Evolutionary conservation across 2,113 vertebrate species (phyloP), one percentile per base, ranked within the genome.

Genomic region (Dasyprocta punctata): DNA sequence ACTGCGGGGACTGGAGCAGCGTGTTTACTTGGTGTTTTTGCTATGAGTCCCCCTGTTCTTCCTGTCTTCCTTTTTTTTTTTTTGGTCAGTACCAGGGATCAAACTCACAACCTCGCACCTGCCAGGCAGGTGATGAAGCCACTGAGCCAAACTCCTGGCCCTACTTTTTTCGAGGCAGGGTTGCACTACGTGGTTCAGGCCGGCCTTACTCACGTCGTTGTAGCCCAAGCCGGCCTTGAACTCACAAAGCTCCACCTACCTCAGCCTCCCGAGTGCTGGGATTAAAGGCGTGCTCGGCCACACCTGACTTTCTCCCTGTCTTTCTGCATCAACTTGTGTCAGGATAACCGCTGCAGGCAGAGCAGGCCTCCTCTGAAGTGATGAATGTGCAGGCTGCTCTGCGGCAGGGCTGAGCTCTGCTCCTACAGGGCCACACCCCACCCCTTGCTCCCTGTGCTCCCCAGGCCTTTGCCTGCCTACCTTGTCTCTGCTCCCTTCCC

Each of bases 371-470:
- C 41, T 58, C 28, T 41, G 52, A 3, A n/a, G 77, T 80, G 30
- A 80, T 22, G 7, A 33, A 0, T 19, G 0, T 13, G 38, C 47
- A 30, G 52, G 36, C 4, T 4, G 1, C 8, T 6, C 5, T 14
- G 28, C 5, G 17, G 11, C 3, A 52, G 36, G 75, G 30, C 77
- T 19, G 22, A 36, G 36, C 63, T 75, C 3, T 14, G 38, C 7
- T 17, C 7, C 58, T 1, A 0, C 1, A 28, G 58, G 33, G 67
- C 56, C 4, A 17, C 4, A 10, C 6, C 38, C 30, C 67, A 11
- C 41, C 8, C 36, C 11, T 6, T 0, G 0, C 8, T 7, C 65
- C 20, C 47, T 33, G 52, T 49, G n/a, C 1, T 9, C 1, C 73
- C 11, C 7, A 2, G 0, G 9, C 38, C 47, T 60, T 65, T 20